Base-by-base conservation (phyloP, 2,113 vertebrate genomes). In the Camelus bactrianus region DNA sequence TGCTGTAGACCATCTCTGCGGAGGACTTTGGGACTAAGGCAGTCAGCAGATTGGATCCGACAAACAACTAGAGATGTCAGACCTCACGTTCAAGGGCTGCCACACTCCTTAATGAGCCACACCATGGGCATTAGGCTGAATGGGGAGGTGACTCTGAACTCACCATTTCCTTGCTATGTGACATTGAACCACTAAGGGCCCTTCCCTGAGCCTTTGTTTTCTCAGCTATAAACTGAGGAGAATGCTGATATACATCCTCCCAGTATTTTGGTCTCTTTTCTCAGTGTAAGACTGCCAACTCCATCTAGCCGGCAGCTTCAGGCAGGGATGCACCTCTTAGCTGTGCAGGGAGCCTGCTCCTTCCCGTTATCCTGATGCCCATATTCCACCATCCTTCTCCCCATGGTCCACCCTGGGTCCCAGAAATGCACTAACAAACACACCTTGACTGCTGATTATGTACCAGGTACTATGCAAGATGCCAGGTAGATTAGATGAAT, bases 61-160 rank as follows among this genome's bases (percentile, higher is more conserved):
- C n/a, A 54, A 85, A 50, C 85, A 88, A 28, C 24, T 10, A 32
- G n/a, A 52, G 64, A 30, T 42, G 8, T 65, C 69, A 92, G 76
- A 75, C 35, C 58, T 83, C 60, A 11, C 11, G 16, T 32, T 46
- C 56, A 42, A 93, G 9, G 8, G 20, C 24, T 6, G 20, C 50
- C 35, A 0, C 16, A 4, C 8, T 12, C 24, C 62, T 79, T 24
- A n/a, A 19, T 11, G 22, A 83, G 54, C 22, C 3, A 19, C 26
- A 14, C 30, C 0, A 0, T 5, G 15, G 60, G 26, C 46, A 7
- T 8, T 0, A 32, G 7, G 9, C 69, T 17, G 17, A 69, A 72
- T 10, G 19, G 28, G 52, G 93, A 48, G 3, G 14, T 72, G 24
- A 26, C 22, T 32, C 65, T 62, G 14, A 93, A 75, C 32, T 35